phyloP scores from a whole-genome alignment of 2,888 invertebrate genomes.

The Tridacna crocea region DNA sequence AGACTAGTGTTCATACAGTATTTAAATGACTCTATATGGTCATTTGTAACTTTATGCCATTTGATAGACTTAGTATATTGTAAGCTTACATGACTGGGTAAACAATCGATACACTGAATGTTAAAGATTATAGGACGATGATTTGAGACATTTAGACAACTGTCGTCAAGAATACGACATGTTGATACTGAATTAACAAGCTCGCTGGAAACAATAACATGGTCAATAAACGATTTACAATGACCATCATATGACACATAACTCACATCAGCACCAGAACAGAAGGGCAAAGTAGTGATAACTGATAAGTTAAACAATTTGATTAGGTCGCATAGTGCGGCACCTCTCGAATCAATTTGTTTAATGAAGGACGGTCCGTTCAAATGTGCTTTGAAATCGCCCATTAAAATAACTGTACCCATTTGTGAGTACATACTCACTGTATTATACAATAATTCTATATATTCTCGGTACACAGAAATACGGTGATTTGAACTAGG shows the following conservation, averaged over 20 bases:
- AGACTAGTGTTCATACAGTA: no score
- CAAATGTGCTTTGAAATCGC: slow-evolving; percentile 22
- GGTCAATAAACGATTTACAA: slow-evolving; percentile 6
- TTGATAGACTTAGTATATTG: background rate
- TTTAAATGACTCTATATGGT: background rate
- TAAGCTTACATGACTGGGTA: background rate
- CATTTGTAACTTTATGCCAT: background rate
- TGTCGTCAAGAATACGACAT: slow-evolving; percentile 8
- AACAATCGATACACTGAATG: background rate
- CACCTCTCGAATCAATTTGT: background rate
- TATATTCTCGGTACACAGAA: no score
- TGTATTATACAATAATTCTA: no score
- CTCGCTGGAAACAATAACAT: background rate
- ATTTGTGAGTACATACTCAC: no score
- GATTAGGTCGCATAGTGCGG: background rate
- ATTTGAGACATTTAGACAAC: slow-evolving; percentile 13
- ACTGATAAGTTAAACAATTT: background rate
- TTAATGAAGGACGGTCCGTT: background rate
- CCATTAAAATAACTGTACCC: background rate
- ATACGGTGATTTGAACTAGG: no score
- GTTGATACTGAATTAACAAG: background rate
- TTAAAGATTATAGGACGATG: slow-evolving; percentile 12
- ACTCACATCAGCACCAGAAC: slow-evolving; percentile 3
- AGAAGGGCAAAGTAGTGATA: slow-evolving; percentile 8
- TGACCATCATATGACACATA: slow-evolving; percentile 16